phyloP scores from a whole-genome alignment of 2,888 invertebrate genomes.

The Tetramorium bicarinatum region DNA sequence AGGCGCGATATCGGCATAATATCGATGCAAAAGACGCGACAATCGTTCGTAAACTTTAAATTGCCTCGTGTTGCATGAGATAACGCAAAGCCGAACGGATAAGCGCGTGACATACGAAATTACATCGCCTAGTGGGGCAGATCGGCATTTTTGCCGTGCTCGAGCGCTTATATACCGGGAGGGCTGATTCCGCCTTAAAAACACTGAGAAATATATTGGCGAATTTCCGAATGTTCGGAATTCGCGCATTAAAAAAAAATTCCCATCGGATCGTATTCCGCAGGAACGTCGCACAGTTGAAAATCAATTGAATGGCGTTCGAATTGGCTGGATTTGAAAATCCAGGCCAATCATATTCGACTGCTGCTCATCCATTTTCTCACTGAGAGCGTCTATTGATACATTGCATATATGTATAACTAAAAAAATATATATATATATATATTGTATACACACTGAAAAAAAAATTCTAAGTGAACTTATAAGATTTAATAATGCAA shows the following conservation, averaged over 20 bases:
- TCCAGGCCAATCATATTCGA: slow-evolving; percentile 13
- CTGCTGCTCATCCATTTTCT: slow-evolving; percentile 10
- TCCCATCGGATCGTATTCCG: neutral
- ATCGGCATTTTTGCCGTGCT: neutral
- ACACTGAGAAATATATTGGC: neutral
- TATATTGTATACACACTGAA: no score
- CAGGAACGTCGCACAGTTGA: neutral
- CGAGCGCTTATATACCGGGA: neutral
- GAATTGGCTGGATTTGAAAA: slow-evolving; percentile 3
- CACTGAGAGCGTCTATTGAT: slow-evolving; percentile 11
- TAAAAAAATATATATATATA: no score
- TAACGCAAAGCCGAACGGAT: neutral
- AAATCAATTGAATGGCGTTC: slow-evolving; percentile 7
- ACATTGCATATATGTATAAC: neutral
- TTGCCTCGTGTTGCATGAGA: neutral
- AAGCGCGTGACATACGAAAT: slow-evolving; percentile 31
- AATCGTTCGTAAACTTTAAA: slow-evolving; percentile 34
- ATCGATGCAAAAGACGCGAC: slow-evolving; percentile 5
- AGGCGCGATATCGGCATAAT: slow-evolving; percentile 30
- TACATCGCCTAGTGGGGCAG: neutral
- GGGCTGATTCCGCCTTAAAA: neutral
- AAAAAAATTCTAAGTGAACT: no score
- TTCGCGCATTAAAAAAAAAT: neutral
- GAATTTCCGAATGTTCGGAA: neutral
- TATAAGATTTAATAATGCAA: no score